Conservation (phyloP, 2,888 invertebrate species). For the Aleiodes leptofemur region DNA sequence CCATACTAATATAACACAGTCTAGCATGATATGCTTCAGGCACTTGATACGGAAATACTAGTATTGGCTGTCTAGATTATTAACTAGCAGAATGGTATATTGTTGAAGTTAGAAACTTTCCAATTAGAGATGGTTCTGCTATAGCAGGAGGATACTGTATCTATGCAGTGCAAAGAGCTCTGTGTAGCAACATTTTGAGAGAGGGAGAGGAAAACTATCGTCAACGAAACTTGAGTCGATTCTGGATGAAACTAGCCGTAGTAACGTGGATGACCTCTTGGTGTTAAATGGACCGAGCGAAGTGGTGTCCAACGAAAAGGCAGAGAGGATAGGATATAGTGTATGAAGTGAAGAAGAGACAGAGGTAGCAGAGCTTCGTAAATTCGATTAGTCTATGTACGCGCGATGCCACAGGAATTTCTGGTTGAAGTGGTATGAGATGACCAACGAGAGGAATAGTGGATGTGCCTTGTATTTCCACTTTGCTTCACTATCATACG, state of each 20-base stretch:
- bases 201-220: slow-evolving; percentile 21
- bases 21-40: background rate
- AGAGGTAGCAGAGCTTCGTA: slow-evolving; percentile 40
- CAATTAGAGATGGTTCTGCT: slow-evolving; percentile 19
- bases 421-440: slow-evolving; percentile 30
- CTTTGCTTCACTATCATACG: slow-evolving; percentile 33
- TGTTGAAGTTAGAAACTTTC: slow-evolving; percentile 29
- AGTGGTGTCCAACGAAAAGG: slow-evolving; percentile 10
- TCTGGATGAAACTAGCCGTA: slow-evolving; percentile 34
- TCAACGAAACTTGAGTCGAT: slow-evolving; percentile 41
- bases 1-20: slow-evolving; percentile 1
- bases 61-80: slow-evolving; percentile 10
- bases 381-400: slow-evolving; percentile 46
- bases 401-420: slow-evolving; percentile 40
- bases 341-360: slow-evolving; percentile 34
- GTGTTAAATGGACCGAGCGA: slow-evolving; percentile 37
- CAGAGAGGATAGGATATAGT: background rate
- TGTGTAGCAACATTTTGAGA: background rate
- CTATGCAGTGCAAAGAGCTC: background rate
- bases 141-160: background rate
- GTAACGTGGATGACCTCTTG: slow-evolving; percentile 34
- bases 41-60: slow-evolving; percentile 18
- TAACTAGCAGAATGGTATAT: background rate
- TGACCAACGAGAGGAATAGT: slow-evolving; percentile 13
- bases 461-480: slow-evolving; percentile 26